These are phyloP conservation scores for Drosophila ironensis DNA, from an alignment of 1,140 invertebrate species.

Conservation along the genomic window DNA sequence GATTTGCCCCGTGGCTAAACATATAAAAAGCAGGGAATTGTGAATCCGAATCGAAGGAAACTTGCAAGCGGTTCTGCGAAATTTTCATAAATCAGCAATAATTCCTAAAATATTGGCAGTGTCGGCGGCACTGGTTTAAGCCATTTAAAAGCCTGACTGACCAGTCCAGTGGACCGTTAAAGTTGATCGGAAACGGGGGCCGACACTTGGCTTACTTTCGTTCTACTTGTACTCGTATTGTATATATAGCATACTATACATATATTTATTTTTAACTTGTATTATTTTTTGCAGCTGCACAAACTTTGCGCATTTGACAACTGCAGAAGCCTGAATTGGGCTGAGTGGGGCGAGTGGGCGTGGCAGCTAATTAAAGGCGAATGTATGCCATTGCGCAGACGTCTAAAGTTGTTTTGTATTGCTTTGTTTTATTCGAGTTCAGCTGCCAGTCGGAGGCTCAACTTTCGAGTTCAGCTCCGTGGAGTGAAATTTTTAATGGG, in stretches of 20 bases:
- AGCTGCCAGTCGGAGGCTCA: conserved; percentile 62
- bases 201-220: conserved; percentile 1
- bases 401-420: conserved; percentile 73
- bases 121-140: conserved; percentile 56
- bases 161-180: conserved; percentile 36
- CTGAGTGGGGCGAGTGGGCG: conserved; percentile 4
- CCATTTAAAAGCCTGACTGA: conserved; percentile 52
- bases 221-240: no score
- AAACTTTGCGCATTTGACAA: conserved; percentile 61
- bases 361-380: conserved; percentile 68
- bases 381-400: conserved; percentile 68
- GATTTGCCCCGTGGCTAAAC: conserved; percentile 54
- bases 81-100: conserved; percentile 75
- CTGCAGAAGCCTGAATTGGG: neutral
- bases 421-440: conserved; percentile 31
- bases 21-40: conserved; percentile 8
- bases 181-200: neutral
- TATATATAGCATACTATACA: no score
- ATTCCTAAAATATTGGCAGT: conserved; percentile 61
- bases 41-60: conserved; percentile 17
- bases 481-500: conserved; percentile 78
- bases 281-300: neutral
- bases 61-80: conserved; percentile 31
- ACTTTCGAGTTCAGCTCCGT: conserved; percentile 76
- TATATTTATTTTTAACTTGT: neutral